Conservation (phyloP, 2,888 invertebrate genomes). For the Acanthacorydalis orientalis region DNA sequence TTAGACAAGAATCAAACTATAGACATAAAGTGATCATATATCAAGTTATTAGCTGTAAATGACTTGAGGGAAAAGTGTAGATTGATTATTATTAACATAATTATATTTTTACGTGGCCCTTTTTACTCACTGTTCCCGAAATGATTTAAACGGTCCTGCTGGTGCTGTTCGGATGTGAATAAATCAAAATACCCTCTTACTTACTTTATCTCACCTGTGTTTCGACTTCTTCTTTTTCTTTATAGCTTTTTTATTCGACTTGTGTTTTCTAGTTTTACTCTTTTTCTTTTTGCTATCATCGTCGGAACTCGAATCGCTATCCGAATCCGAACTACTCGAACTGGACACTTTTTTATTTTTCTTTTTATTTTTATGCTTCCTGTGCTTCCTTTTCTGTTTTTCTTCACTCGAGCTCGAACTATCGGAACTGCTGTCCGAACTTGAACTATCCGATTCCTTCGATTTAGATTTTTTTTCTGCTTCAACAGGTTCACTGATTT, state of each 20-base stretch:
- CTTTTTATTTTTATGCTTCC: constrained; percentile 43
- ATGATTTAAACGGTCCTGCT: too few species aligned
- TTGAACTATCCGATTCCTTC: constrained; percentile 28
- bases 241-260: constrained; percentile 41
- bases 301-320: constrained; percentile 17
- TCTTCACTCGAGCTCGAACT: constrained; percentile 27
- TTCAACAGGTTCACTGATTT: background rate
- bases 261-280: constrained; percentile 20
- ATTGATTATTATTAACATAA: too few species aligned
- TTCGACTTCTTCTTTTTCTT: constrained; percentile 60
- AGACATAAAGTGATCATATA: too few species aligned
- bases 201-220: constrained; percentile 26
- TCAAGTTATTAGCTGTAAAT: too few species aligned
- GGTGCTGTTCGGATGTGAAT: too few species aligned
- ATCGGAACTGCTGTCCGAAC: constrained; percentile 29
- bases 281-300: constrained; percentile 23
- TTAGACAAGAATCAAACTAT: too few species aligned
- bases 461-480: constrained; percentile 14
- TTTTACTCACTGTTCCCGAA: too few species aligned
- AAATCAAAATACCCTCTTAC: background rate
- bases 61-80: too few species aligned
- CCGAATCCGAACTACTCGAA: constrained; percentile 20
- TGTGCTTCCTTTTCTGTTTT: constrained; percentile 32
- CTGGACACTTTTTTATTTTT: constrained; percentile 28
- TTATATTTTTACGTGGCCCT: too few species aligned